Evolutionary conservation across 2,888 invertebrate species (phyloP), one percentile per base, ranked within the genome.

Genomic region (Drosophila pegasa): DNA sequence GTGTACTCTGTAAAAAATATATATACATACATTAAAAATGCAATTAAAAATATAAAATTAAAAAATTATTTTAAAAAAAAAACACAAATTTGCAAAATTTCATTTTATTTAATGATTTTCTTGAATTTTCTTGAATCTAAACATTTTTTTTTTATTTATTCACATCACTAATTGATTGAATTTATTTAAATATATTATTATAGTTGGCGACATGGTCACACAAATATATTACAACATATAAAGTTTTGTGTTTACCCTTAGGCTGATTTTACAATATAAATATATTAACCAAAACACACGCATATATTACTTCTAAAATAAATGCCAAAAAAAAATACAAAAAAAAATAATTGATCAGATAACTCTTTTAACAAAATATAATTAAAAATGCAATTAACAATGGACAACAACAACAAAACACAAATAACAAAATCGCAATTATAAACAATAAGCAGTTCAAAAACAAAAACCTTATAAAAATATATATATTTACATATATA

Each of bases 391-490:
- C 86, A 82, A 86, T 80, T 82, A 71, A 71, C 60, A 80, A 76
- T 66, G 63, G 48, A 25, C 25, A 75, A 60, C 57, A 82, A 73
- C 85, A 80, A 77, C 75, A 71, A 81, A 75, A 60, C 57, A 82
- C 75, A 82, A 80, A 77, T 78, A 71, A 81, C 78, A 79, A 85
- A 85, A 80, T 78, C 70, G 87, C 83, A 87, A 85, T 85, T 87
- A 88, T 83, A 85, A 85, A 87, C 81, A 87, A 88, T 88, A 86
- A 86, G 84, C 80, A 83, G 83, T 83, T 83, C 67, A 79, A 80
- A 77, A 57, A 61, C n/a, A n/a, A 54, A 40, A 22, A 20, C 63
- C 65, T 71, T 75, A 60, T 51, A 60, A 69, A 58, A 83, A 74
- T 76, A 74, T 79, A 82, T 77, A 82, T 75, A 82, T 69, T 75